Evolutionary conservation across 1,140 invertebrate species (phyloP).

Genomic region (Parapsyche elsis): DNA sequence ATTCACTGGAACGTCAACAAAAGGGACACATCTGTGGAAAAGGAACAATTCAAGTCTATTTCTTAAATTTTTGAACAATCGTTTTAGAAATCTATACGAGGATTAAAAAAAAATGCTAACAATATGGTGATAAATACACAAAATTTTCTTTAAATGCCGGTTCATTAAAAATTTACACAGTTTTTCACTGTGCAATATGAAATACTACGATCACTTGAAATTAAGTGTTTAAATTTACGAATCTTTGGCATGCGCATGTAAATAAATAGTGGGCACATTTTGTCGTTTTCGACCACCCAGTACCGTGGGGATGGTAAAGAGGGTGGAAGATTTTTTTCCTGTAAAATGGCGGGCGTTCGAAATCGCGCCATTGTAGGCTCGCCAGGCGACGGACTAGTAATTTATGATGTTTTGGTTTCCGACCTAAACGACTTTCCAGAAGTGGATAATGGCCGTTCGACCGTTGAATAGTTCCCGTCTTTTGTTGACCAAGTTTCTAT

Average conservation of each 20-base stretch:
- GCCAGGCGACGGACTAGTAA: not conserved
- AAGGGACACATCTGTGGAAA: slow-evolving; percentile 16
- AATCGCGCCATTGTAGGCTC: slow-evolving; percentile 28
- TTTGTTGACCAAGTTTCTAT: slow-evolving; percentile 28
- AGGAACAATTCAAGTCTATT: not conserved
- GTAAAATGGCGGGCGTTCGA: slow-evolving; percentile 37
- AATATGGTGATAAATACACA: no score
- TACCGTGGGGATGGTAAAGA: not conserved
- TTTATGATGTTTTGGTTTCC: slow-evolving; percentile 42
- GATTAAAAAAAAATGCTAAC: no score
- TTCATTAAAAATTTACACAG: no score
- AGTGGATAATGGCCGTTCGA: slow-evolving; percentile 27
- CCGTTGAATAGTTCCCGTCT: slow-evolving; percentile 13
- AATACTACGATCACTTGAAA: no score
- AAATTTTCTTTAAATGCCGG: no score
- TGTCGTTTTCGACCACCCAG: slow-evolving; percentile 2
- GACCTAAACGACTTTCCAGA: slow-evolving; percentile 38
- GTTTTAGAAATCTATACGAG: not conserved
- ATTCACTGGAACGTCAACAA: slow-evolving; percentile 10
- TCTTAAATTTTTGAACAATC: not conserved
- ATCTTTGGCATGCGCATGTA: no score
- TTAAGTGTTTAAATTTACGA: no score
- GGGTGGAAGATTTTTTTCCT: not conserved
- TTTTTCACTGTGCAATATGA: no score
- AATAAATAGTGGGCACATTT: no score